phyloP scores from a whole-genome alignment of 2,888 invertebrate species.

The Ctena decussata region DNA sequence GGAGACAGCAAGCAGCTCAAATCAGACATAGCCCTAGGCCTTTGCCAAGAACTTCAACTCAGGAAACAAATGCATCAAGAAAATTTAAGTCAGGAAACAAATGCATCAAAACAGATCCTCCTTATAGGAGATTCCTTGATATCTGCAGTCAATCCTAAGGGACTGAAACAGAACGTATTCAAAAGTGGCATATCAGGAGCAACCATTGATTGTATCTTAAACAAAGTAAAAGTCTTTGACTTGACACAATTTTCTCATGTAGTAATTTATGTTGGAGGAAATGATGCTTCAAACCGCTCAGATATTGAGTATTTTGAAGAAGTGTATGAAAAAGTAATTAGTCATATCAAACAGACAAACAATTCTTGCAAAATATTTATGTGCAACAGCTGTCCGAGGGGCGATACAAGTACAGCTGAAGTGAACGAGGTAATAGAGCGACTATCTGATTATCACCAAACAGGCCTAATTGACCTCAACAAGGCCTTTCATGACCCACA shows the following conservation, averaged over 20 bases:
- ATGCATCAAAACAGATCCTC: not conserved
- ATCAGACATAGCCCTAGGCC: not conserved
- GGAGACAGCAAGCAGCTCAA: not conserved
- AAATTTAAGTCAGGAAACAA: too few species aligned
- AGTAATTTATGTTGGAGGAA: not conserved
- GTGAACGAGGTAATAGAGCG: not conserved
- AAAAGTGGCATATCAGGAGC: not conserved
- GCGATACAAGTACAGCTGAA: not conserved
- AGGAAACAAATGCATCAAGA: not conserved
- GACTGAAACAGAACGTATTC: not conserved
- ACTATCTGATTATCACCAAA: too few species aligned
- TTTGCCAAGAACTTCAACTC: not conserved
- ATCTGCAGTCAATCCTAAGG: not conserved
- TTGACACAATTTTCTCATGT: not conserved
- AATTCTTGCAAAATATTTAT: not conserved
- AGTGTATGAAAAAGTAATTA: not conserved
- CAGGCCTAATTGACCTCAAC: too few species aligned
- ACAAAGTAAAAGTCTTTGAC: not conserved
- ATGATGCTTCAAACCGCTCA: not conserved
- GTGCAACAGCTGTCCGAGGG: not conserved
- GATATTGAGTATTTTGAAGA: slow-evolving; percentile 5
- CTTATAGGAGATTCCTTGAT: not conserved
- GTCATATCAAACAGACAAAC: not conserved
- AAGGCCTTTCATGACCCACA: too few species aligned
- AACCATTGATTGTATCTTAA: not conserved